Percentiles rank a stretch among this genome's conserved stretches.
phyloP scores from a whole-genome alignment of 2,888 invertebrate genomes.

The Amorpha juglandis region DNA sequence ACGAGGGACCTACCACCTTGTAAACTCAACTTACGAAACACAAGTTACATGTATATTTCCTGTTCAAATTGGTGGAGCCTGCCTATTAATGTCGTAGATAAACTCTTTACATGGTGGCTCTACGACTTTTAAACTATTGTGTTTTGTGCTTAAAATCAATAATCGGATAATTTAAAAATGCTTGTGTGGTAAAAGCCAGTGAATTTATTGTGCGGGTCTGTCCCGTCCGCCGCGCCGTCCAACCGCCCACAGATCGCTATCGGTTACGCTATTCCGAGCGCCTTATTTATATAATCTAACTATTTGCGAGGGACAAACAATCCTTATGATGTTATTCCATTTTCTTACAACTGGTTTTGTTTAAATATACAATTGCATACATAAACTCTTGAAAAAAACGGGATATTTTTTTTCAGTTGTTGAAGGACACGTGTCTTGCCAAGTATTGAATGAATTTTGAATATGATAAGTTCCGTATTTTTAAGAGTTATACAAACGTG shows the following conservation, averaged over 20 bases:
- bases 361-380: conserved; percentile 29
- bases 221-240: conserved; percentile 33
- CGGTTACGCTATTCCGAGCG: conserved; percentile 72
- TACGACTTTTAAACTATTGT: too few species aligned
- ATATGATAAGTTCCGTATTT: too few species aligned
- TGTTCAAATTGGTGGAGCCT: too few species aligned
- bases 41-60: too few species aligned
- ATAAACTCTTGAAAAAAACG: not conserved
- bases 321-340: conserved; percentile 49
- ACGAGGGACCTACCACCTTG: too few species aligned
- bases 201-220: conserved; percentile 63
- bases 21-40: not conserved
- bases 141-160: too few species aligned
- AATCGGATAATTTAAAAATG: conserved; percentile 48
- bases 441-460: too few species aligned
- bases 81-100: too few species aligned
- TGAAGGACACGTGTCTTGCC: not conserved
- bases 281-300: conserved; percentile 84
- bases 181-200: conserved; percentile 67
- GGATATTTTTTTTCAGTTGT: not conserved
- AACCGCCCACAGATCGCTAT: conserved; percentile 75
- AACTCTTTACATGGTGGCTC: not conserved
- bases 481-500: too few species aligned
- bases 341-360: conserved; percentile 35
- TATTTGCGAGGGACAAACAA: conserved; percentile 80